Percentiles rank a stretch among this genome's conserved stretches.
phyloP scores from a whole-genome alignment of 1,140 invertebrate species.

The Eubasilissa regina region DNA sequence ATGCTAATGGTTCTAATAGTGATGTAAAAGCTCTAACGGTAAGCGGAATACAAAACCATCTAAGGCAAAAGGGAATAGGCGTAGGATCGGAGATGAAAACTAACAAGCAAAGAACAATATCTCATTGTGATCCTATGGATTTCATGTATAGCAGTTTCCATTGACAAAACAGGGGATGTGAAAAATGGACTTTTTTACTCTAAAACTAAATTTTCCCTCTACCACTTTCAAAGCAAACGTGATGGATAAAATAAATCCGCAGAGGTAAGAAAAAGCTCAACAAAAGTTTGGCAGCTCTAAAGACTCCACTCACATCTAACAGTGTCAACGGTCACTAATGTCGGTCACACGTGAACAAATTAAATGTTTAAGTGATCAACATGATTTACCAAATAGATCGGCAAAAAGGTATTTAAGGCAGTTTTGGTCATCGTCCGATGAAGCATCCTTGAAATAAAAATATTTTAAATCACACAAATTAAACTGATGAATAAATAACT shows the following conservation, averaged over 20 bases:
- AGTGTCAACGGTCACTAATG: constrained; percentile 51
- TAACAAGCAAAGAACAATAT: constrained; percentile 15
- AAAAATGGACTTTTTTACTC: constrained; percentile 12
- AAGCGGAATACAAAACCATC: constrained; percentile 14
- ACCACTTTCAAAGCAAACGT: constrained; percentile 50
- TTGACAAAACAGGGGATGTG: background rate
- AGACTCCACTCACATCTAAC: constrained; percentile 58
- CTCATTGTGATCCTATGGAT: constrained; percentile 2
- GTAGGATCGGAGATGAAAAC: constrained; percentile 5
- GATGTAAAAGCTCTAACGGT: background rate
- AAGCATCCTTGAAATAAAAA: constrained; percentile 62
- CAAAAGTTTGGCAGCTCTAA: constrained; percentile 57
- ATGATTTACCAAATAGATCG: constrained; percentile 73
- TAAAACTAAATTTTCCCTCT: constrained; percentile 42
- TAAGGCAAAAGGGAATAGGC: constrained; percentile 11
- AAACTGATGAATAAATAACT: constrained; percentile 13
- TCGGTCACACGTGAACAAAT: constrained; percentile 53
- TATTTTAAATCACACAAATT: constrained; percentile 33
- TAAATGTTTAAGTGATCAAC: constrained; percentile 57
- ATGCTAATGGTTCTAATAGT: background rate
- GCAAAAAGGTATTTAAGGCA: constrained; percentile 78
- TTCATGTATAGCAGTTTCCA: background rate
- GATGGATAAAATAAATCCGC: constrained; percentile 35
- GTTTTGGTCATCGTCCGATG: constrained; percentile 76
- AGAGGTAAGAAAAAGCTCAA: constrained; percentile 50